Percentiles rank a stretch among this genome's conserved stretches.
These are phyloP conservation scores for Fragum whitleyi DNA, from an alignment of 2,888 invertebrate genomes.

Conservation along the genomic window DNA sequence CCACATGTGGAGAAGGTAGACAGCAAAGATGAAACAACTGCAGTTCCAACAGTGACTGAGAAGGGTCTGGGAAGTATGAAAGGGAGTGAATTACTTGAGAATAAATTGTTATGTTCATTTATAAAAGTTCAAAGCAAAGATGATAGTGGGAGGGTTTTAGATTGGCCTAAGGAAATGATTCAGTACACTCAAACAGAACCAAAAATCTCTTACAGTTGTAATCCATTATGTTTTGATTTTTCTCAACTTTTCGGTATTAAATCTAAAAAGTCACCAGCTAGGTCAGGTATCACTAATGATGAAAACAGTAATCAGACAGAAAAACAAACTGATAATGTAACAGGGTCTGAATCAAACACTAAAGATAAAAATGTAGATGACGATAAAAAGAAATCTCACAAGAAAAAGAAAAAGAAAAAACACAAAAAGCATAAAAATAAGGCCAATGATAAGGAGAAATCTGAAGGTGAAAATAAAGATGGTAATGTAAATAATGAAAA, in stretches of 20 bases:
- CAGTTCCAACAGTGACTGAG: conserved; percentile 17
- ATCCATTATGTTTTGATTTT: conserved; percentile 83
- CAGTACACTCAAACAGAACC: conserved; percentile 79
- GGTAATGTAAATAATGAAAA: conserved; percentile 36
- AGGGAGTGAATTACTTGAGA: conserved; percentile 14
- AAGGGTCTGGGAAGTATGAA: conserved; percentile 11
- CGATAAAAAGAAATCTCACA: conserved; percentile 59
- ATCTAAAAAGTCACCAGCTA: conserved; percentile 47
- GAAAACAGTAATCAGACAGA: conserved; percentile 35
- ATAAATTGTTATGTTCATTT: conserved; percentile 67
- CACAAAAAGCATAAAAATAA: conserved; percentile 60
- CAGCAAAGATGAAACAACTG: background rate
- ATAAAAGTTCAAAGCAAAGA: conserved; percentile 78
- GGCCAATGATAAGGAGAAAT: conserved; percentile 63
- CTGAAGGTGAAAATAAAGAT: conserved; percentile 64
- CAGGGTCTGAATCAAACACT: conserved; percentile 32
- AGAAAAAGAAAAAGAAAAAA: conserved; percentile 58
- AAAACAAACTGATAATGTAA: conserved; percentile 11
- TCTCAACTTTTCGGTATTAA: conserved; percentile 68
- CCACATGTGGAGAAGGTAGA: conserved; percentile 9
- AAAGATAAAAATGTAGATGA: conserved; percentile 39
- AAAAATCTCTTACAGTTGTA: conserved; percentile 80
- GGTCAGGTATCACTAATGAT: conserved; percentile 18
- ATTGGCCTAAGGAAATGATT: conserved; percentile 84
- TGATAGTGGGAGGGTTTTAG: conserved; percentile 71